Base-by-base conservation (phyloP, 2,797 vertebrate genomes). In the Mormyrus hasselquistii region DNA sequence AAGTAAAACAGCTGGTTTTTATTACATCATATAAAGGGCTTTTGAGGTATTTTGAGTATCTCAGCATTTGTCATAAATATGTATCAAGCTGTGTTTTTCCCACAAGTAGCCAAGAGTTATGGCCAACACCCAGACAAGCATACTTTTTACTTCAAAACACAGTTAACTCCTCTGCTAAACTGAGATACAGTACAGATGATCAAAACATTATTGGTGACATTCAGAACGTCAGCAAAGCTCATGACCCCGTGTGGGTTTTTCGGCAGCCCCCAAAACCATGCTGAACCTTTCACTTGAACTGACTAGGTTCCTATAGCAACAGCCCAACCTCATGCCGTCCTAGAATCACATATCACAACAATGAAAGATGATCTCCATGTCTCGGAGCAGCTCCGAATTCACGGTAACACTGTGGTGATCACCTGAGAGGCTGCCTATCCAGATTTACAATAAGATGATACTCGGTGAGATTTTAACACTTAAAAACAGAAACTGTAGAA, bases 31-130 rank as follows among this genome's bases (percentile, higher is more conserved):
- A 82, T 25, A 89, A 12, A 87, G 47, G 69, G 29, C 9, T 62
- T 73, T 59, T 52, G 25, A 22, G 57, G 34, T 76, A 47, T 79
- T 85, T 73, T 73, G 65, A 73, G 65, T 73, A 14, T 89, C 10
- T 10, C 88, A 44, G 44, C 62, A 82, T 83, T 91, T 69, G 38
- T 87, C 83, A 87, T 88, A 29, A 86, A 87, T 86, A 87, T 76
- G 88, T 86, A 83, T 90, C 62, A 79, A 89, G 59, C 29, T 62
- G 44, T 41, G 89, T 88, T 65, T 87, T 87, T 44, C 9, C 19
- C 16, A 41, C 29, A 87, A 49, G 25, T 69, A 88, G 50, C 52
- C 87, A 88, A 89, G 59, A 49, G 34, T 57, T 79, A 90, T 87
- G 90, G 88, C 55, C 82, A 44, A 2, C 49, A 50, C 53, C 38